These are phyloP conservation scores for Onychostoma macrolepis DNA, from an alignment of 2,113 vertebrate species.

Conservation along the genomic window DNA sequence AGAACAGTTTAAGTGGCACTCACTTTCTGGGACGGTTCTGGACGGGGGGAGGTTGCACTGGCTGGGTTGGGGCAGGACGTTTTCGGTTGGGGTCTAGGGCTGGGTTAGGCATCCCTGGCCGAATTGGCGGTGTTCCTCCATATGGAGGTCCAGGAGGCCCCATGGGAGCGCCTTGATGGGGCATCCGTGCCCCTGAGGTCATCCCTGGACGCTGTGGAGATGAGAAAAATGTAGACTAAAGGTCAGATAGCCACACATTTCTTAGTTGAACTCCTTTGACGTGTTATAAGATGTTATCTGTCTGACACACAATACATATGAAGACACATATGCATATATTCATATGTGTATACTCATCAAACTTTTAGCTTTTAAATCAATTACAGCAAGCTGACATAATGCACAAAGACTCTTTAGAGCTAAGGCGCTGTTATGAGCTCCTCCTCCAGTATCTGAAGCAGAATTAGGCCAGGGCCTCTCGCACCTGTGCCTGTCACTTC, in stretches of 20 bases:
- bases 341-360: not conserved
- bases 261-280: not conserved
- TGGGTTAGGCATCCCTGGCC: constrained; percentile 82
- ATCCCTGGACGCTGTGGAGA: constrained; percentile 84
- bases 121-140: constrained; percentile 80
- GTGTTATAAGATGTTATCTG: not conserved
- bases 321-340: not conserved
- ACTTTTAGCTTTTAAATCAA: not conserved
- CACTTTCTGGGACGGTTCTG: constrained; percentile 83
- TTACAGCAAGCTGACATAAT: not conserved
- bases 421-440: not conserved
- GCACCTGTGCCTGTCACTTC: constrained; percentile 58
- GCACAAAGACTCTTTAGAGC: not conserved
- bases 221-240: constrained; percentile 13
- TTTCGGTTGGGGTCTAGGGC: constrained; percentile 84
- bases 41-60: constrained; percentile 74
- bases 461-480: constrained; percentile 35
- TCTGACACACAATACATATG: not conserved
- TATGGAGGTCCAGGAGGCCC: constrained; percentile 86
- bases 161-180: constrained; percentile 89
- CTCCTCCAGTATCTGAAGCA: constrained; percentile 16
- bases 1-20: constrained; percentile 60
- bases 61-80: constrained; percentile 80
- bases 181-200: constrained; percentile 88
- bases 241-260: not conserved